phyloP scores from a whole-genome alignment of 2,888 invertebrate genomes.

The Chouioia cunea region DNA sequence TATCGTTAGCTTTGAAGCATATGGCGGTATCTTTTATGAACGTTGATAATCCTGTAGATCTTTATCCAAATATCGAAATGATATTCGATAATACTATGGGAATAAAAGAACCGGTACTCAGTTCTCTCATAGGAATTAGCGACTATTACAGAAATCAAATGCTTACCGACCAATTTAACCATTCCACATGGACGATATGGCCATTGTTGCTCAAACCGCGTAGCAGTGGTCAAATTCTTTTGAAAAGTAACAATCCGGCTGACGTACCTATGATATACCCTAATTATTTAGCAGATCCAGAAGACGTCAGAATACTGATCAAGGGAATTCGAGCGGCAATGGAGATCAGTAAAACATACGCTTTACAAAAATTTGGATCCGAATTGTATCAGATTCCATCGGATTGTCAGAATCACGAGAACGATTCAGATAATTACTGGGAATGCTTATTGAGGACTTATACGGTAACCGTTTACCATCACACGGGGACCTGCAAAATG shows the following conservation, averaged over 20 bases:
- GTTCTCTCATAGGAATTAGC: conserved; percentile 72
- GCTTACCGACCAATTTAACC: conserved; percentile 72
- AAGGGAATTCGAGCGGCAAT: conserved; percentile 65
- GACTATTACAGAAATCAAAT: conserved; percentile 72
- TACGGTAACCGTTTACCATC: conserved; percentile 79
- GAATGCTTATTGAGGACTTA: conserved; percentile 77
- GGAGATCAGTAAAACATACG: conserved; percentile 72
- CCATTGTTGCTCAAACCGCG: conserved; percentile 77
- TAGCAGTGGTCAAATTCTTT: conserved; percentile 76
- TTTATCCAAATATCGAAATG: conserved; percentile 76
- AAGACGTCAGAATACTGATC: conserved; percentile 74
- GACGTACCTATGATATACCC: conserved; percentile 77
- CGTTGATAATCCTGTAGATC: conserved; percentile 71
- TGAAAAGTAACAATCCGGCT: conserved; percentile 75
- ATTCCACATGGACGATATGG: conserved; percentile 73
- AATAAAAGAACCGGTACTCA: conserved; percentile 68
- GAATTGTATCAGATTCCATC: conserved; percentile 71
- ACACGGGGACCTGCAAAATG: conserved; percentile 72
- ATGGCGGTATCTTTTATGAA: conserved; percentile 77
- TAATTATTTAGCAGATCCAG: conserved; percentile 76
- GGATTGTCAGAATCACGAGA: conserved; percentile 72
- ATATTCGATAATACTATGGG: conserved; percentile 73
- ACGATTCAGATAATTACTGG: conserved; percentile 78
- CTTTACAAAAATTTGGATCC: conserved; percentile 74
- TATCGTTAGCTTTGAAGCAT: conserved; percentile 76